Percentiles rank a stretch among this genome's conserved stretches.
These are phyloP conservation scores for Zaprionus tsacasi DNA, from an alignment of 1,140 invertebrate genomes.

Conservation along the genomic window DNA sequence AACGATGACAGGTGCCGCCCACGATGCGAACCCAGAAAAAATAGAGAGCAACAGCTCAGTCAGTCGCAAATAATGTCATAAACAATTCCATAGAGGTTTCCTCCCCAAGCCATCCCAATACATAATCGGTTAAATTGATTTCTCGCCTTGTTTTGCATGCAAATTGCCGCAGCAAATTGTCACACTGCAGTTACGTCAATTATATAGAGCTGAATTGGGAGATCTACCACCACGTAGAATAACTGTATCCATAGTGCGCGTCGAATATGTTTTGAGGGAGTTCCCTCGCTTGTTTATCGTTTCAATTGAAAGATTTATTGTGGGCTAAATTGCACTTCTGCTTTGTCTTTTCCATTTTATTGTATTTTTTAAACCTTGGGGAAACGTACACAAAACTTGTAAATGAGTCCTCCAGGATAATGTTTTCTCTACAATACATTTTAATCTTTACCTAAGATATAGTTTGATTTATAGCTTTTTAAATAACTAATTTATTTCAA, in stretches of 20 bases:
- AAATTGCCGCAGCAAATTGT: conserved; percentile 68
- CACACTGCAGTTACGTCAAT: conserved; percentile 22
- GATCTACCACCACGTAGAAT: neutral
- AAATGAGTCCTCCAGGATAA: neutral
- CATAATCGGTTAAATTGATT: neutral
- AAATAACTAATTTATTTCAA: neutral
- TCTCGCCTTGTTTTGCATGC: conserved; percentile 64
- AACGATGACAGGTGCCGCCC: conserved; percentile 21
- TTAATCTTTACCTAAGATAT: neutral
- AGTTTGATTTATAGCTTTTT: no score
- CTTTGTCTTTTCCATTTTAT: neutral
- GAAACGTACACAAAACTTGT: neutral
- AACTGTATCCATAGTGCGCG: neutral
- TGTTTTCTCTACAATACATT: neutral
- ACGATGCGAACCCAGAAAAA: conserved; percentile 19
- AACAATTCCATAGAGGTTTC: conserved; percentile 8
- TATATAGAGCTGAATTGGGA: conserved; percentile 1
- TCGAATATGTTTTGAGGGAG: neutral
- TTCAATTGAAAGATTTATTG: neutral
- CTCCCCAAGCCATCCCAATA: neutral
- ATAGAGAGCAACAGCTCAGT: conserved; percentile 13
- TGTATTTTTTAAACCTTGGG: neutral
- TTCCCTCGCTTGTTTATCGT: neutral
- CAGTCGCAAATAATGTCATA: conserved; percentile 15
- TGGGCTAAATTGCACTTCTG: neutral